Conservation (phyloP, 1,140 invertebrate genomes). For the Chymomyza costata region DNA sequence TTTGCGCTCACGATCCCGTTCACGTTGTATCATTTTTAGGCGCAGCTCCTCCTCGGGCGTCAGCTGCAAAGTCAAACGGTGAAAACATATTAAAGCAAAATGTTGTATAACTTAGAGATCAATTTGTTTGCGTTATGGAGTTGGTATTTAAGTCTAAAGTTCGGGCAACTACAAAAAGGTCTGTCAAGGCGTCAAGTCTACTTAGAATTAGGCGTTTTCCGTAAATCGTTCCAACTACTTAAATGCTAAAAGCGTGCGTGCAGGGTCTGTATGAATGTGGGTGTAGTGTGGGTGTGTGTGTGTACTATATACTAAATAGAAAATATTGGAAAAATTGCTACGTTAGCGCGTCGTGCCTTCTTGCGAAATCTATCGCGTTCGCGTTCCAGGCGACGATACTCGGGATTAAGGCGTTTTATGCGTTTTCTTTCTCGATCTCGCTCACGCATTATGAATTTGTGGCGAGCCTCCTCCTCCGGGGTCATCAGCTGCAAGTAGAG, state of each 20-base stretch:
- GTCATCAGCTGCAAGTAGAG: constrained; percentile 71
- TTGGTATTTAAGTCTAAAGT: constrained; percentile 36
- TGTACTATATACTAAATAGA: constrained; percentile 31
- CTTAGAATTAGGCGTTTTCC: constrained; percentile 7
- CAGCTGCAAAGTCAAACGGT: constrained; percentile 45
- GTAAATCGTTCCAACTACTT: constrained; percentile 30
- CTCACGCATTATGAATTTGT: constrained; percentile 68
- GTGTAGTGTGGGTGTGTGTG: constrained; percentile 21
- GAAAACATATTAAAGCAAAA: constrained; percentile 63
- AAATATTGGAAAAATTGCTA: constrained; percentile 73
- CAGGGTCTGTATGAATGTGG: constrained; percentile 19
- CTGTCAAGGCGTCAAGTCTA: too few relatives aligned
- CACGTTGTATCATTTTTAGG: constrained; percentile 66
- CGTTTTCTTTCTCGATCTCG: constrained; percentile 61
- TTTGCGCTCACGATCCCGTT: constrained; percentile 65
- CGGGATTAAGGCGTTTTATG: constrained; percentile 64
- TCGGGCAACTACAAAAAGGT: neutral
- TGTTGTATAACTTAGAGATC: constrained; percentile 25
- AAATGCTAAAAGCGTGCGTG: constrained; percentile 13
- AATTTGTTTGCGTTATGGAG: constrained; percentile 3
- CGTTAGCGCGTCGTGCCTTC: constrained; percentile 72
- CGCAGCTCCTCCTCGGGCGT: constrained; percentile 68
- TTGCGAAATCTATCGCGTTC: constrained; percentile 52
- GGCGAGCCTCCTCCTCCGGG: constrained; percentile 65
- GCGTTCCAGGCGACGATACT: constrained; percentile 28